A percentile compares a stretch with the other conserved stretches of the same genome.
Conservation (phyloP, 2,113 vertebrate genomes). For the Rhinopomastus cyanomelas region DNA sequence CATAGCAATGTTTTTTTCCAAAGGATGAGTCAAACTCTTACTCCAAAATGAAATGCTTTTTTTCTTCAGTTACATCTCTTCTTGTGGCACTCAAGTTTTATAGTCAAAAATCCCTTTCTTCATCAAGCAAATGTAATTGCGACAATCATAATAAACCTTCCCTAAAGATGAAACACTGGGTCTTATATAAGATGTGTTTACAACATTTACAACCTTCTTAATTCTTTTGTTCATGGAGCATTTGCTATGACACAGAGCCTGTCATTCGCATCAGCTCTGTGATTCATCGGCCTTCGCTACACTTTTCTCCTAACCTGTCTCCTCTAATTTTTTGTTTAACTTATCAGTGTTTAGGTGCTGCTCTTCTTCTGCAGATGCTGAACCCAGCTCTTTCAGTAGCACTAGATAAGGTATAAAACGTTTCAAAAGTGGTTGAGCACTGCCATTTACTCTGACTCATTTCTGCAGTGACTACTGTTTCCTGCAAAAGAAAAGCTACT, state of each 20-base stretch:
- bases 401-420: background rate
- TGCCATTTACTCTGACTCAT: background rate
- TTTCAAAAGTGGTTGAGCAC: background rate
- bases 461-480: background rate
- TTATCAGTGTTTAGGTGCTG: background rate
- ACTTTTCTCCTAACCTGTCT: background rate
- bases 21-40: slow-evolving; percentile 23
- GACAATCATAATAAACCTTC: background rate
- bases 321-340: slow-evolving; percentile 14
- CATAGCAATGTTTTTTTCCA: slow-evolving; percentile 9
- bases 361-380: background rate
- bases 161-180: background rate
- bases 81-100: background rate
- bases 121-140: background rate
- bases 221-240: slow-evolving; percentile 5
- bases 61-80: slow-evolving; percentile 21
- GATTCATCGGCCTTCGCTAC: slow-evolving; percentile 44
- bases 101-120: background rate
- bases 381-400: background rate
- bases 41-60: background rate
- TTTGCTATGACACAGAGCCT: slow-evolving; percentile 4
- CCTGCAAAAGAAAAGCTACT: background rate
- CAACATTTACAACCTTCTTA: slow-evolving; percentile 33
- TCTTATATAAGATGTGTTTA: slow-evolving; percentile 32
- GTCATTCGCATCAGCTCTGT: background rate